A percentile compares a stretch with the other conserved stretches of the same genome.
phyloP scores from a whole-genome alignment of 2,888 invertebrate species.

The Nephrotoma guestfalica region DNA sequence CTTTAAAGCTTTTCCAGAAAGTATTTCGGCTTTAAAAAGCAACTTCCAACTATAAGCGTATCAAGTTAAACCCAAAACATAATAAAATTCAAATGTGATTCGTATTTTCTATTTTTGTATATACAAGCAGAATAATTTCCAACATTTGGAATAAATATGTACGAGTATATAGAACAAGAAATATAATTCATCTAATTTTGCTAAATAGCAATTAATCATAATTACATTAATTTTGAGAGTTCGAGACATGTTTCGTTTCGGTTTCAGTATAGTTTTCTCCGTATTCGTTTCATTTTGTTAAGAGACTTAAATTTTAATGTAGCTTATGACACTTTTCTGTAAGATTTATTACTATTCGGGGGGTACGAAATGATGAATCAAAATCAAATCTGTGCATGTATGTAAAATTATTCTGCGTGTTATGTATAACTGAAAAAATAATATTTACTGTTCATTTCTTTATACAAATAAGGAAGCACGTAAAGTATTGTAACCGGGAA shows the following conservation, averaged over 20 bases:
- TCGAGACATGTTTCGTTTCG: background rate
- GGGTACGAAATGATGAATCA: background rate
- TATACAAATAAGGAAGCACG: too few species aligned
- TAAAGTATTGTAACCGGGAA: too few species aligned
- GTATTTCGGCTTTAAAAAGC: background rate
- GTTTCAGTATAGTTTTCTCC: background rate
- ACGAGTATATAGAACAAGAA: background rate
- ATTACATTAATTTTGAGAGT: background rate
- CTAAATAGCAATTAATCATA: background rate
- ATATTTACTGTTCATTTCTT: too few species aligned
- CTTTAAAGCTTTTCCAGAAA: background rate
- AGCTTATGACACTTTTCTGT: background rate
- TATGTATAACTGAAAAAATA: too few species aligned
- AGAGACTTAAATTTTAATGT: background rate
- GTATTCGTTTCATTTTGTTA: background rate
- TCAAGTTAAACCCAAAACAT: background rate
- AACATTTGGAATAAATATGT: background rate
- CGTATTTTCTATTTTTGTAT: background rate
- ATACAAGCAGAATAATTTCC: background rate
- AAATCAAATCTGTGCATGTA: background rate
- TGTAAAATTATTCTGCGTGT: too few species aligned
- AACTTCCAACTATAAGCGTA: background rate
- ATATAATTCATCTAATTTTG: background rate
- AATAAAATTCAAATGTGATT: background rate
- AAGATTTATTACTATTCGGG: background rate